Base-by-base conservation (phyloP, 37 sponge, comb jelly and placozoan genomes). In the Ianthella basta region DNA sequence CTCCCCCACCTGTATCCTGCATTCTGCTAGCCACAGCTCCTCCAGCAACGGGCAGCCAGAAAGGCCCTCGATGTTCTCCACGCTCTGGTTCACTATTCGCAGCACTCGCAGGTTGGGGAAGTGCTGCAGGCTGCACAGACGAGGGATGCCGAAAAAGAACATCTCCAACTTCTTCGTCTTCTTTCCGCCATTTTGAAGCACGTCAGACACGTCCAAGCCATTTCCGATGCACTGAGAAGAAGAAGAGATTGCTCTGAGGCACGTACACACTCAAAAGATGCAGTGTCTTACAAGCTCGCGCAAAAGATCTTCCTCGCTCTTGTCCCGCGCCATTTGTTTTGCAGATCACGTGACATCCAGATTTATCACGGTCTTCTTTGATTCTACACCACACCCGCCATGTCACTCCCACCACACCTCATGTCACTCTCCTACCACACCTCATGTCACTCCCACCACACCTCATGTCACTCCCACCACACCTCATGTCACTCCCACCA, bases 131-230 rank as follows among this genome's bases (percentile, higher is more conserved):
- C 95, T 88, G 20, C 77, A 75, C 30, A 97, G 80, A 4, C 85
- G 86, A 12, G 91, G 86, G 72, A 85, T 82, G 13, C 97, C 95
- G 64, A 91, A 97, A 78, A 97, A 97, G 86, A 97, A 97, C 34
- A 90, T 94, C 59, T 97, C 97, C 24, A 97, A 54, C 59, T 64
- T 80, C 19, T 82, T 90, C 14, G 89, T 86, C 23, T 84, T 88
- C 39, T 39, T 23, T 12, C 85, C 88, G 79, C 61, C 80, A 27
- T 30, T 66, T 24, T 5, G 32, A 14, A 19, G 56, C 55, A 89
- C 57, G 2, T 86, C 68, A n/a, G 91, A 84, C 56, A 83, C 88
- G 79, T 65, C 80, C 14, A 92, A 4, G 21, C 93, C 95, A 92
- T 92, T 95, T 0, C 72, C 35, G 13, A 79, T 36, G 75, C 95